Conservation (phyloP, 2,113 vertebrate genomes). For the Arizona elegans region DNA sequence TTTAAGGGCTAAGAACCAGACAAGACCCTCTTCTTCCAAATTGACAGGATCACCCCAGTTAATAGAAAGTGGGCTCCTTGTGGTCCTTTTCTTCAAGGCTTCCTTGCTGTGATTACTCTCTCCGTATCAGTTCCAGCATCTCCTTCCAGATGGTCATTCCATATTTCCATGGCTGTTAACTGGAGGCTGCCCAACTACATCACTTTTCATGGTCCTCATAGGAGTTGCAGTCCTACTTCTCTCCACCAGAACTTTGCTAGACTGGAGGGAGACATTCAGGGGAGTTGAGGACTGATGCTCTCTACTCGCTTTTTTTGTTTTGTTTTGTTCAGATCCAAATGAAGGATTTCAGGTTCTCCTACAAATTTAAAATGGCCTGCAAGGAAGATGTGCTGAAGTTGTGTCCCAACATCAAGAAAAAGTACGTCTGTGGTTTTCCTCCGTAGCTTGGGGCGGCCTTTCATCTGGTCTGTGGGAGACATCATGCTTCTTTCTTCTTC, state of each 20-base stretch:
- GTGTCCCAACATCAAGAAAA: slow-evolving; percentile 97
- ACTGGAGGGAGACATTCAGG: neutral
- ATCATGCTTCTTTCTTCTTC: slow-evolving; percentile 22
- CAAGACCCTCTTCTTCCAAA: neutral
- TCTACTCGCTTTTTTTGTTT: neutral
- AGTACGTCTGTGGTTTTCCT: slow-evolving; percentile 71
- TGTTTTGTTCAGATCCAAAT: slow-evolving; percentile 82
- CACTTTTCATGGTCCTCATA: neutral
- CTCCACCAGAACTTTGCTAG: neutral
- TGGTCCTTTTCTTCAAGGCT: too few species aligned
- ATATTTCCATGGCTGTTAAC: neutral
- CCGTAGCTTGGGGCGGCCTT: neutral
- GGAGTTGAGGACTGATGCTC: neutral
- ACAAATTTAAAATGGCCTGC: slow-evolving; percentile 98
- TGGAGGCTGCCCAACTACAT: neutral
- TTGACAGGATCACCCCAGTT: neutral
- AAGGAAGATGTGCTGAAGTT: slow-evolving; percentile 96
- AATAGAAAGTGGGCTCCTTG: neutral
- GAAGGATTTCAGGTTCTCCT: slow-evolving; percentile 97
- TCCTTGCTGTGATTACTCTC: slow-evolving; percentile 5
- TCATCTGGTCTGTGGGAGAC: neutral
- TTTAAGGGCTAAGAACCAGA: neutral
- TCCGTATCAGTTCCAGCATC: too few species aligned
- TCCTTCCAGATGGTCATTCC: neutral
- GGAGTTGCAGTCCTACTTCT: too few species aligned